These are phyloP conservation scores for Propithecus coquereli DNA, from an alignment of 2,113 vertebrate genomes.

Conservation along the genomic window DNA sequence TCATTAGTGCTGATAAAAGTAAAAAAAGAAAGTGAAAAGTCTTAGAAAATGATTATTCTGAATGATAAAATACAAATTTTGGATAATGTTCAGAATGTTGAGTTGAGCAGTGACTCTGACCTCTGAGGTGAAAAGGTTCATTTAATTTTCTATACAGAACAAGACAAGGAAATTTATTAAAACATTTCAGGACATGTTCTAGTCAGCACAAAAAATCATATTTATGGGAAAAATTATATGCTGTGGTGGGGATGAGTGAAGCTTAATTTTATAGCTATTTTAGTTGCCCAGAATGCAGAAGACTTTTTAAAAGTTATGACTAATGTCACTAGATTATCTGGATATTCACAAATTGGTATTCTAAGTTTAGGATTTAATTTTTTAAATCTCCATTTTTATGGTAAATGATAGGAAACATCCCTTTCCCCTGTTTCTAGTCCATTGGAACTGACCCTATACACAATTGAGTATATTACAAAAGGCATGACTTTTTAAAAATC, in stretches of 20 bases:
- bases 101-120: neutral
- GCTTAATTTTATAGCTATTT: slow-evolving; percentile 8
- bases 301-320: neutral
- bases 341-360: neutral
- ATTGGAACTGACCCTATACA: neutral
- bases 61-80: slow-evolving; percentile 4
- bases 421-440: neutral
- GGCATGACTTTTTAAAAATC: neutral
- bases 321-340: neutral
- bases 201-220: neutral
- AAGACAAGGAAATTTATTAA: neutral
- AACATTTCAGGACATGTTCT: neutral
- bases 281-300: neutral
- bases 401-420: neutral
- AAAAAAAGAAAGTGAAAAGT: neutral
- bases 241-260: neutral
- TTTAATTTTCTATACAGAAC: neutral
- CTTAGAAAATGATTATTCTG: neutral
- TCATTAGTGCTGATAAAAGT: neutral
- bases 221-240: neutral
- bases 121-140: neutral
- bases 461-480: neutral
- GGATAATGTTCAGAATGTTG: neutral
- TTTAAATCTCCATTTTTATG: neutral
- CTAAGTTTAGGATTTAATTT: slow-evolving; percentile 14